Evolutionary conservation across 2,797 vertebrate species (phyloP).

Genomic region (Rhabdomys pumilio): DNA sequence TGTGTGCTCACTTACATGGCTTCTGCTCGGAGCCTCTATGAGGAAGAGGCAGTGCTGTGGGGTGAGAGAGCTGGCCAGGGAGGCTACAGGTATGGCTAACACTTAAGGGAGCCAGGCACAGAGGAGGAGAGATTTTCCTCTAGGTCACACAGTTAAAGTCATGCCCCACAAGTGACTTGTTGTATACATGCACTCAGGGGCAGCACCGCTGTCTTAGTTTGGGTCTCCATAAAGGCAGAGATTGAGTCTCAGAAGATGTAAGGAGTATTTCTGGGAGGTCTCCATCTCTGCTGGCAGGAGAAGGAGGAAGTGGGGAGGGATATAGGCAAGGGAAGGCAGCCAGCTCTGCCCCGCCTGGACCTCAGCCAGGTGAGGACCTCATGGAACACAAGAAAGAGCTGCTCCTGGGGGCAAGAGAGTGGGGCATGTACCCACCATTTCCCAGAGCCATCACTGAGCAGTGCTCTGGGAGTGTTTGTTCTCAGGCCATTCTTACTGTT

Average conservation of each 20-base stretch:
- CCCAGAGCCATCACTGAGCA: not conserved
- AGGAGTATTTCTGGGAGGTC: not conserved
- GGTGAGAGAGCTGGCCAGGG: not conserved
- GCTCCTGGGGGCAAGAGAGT: fast-evolving
- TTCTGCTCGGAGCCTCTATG: not conserved
- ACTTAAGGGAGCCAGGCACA: not conserved
- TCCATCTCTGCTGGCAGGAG: not conserved
- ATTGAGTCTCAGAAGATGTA: not conserved
- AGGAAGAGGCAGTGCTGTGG: not conserved
- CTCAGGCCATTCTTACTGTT: not conserved
- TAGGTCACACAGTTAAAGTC: not conserved
- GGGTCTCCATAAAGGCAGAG: not conserved
- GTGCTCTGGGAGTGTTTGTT: not conserved
- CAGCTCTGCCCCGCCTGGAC: not conserved
- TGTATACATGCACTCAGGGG: not conserved
- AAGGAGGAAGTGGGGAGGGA: not conserved
- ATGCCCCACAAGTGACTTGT: not conserved
- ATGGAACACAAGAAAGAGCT: fast-evolving
- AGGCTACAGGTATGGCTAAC: not conserved
- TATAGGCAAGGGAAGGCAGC: not conserved
- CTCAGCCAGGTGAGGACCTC: not conserved
- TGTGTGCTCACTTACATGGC: not conserved
- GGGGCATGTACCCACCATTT: no score
- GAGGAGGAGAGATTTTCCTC: not conserved
- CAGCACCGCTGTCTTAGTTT: not conserved